Conservation (phyloP, 1,140 invertebrate genomes). For the Bombus superbus region DNA sequence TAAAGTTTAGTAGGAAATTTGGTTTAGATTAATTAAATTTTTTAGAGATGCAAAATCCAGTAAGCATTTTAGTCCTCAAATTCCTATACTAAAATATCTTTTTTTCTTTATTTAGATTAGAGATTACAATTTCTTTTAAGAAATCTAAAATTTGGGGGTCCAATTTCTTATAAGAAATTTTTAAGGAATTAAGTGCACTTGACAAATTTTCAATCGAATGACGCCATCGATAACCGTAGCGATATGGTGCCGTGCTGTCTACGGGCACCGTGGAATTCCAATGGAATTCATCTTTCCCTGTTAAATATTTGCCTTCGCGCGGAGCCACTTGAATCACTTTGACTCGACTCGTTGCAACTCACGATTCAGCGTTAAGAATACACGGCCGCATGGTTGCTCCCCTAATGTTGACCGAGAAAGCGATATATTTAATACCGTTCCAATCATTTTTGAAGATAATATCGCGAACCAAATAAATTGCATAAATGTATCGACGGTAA, state of each 20-base stretch:
- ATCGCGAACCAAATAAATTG: background rate
- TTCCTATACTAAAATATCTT: no score
- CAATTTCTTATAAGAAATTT: background rate
- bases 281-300: slow-evolving; percentile 59
- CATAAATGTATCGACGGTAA: background rate
- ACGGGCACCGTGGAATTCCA: slow-evolving; percentile 56
- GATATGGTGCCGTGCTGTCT: slow-evolving; percentile 46
- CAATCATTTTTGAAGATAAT: background rate
- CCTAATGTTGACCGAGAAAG: slow-evolving; percentile 42
- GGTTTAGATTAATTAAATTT: no score
- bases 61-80: no score
- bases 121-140: no score
- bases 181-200: background rate
- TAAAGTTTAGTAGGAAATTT: no score
- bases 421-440: slow-evolving; percentile 30
- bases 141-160: no score
- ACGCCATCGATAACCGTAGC: background rate
- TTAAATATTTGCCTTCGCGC: slow-evolving; percentile 67
- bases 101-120: no score
- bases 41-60: no score
- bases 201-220: background rate
- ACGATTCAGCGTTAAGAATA: slow-evolving; percentile 34
- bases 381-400: background rate
- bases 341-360: slow-evolving; percentile 47
- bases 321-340: slow-evolving; percentile 53